phyloP scores from a whole-genome alignment of 2,888 invertebrate genomes.

The Incurvaria masculella region DNA sequence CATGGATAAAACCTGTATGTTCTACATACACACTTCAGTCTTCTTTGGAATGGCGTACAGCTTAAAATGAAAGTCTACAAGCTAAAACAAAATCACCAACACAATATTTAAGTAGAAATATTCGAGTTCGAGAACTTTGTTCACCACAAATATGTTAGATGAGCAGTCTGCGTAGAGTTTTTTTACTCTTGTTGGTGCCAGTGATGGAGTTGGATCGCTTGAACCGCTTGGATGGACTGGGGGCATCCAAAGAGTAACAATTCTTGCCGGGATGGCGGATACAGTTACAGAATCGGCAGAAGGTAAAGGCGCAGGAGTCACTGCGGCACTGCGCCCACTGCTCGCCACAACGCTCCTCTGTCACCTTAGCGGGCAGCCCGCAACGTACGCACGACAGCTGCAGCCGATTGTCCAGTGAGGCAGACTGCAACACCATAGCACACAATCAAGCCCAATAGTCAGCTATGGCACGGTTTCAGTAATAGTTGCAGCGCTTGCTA shows the following conservation, averaged over 20 bases:
- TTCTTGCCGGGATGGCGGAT: conserved; percentile 39
- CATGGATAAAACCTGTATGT: background rate
- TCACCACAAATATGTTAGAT: background rate
- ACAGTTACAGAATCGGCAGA: conserved; percentile 48
- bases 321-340: conserved; percentile 55
- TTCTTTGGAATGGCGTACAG: background rate
- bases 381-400: conserved; percentile 43
- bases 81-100: too few species aligned
- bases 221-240: conserved; percentile 50
- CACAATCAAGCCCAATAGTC: background rate
- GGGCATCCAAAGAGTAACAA: conserved; percentile 44
- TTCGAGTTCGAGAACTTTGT: too few species aligned
- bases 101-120: background rate
- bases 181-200: conserved; percentile 43
- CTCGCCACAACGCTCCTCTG: conserved; percentile 38
- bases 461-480: background rate
- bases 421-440: conserved; percentile 38
- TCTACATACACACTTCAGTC: background rate
- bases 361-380: conserved; percentile 44
- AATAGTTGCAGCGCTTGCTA: too few species aligned
- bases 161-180: conserved; percentile 40
- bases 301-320: conserved; percentile 45
- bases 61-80: too few species aligned
- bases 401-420: conserved; percentile 33
- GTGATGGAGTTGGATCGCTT: conserved; percentile 30